phyloP scores from a whole-genome alignment of 2,113 vertebrate species.

The Plecturocebus donacophilus region DNA sequence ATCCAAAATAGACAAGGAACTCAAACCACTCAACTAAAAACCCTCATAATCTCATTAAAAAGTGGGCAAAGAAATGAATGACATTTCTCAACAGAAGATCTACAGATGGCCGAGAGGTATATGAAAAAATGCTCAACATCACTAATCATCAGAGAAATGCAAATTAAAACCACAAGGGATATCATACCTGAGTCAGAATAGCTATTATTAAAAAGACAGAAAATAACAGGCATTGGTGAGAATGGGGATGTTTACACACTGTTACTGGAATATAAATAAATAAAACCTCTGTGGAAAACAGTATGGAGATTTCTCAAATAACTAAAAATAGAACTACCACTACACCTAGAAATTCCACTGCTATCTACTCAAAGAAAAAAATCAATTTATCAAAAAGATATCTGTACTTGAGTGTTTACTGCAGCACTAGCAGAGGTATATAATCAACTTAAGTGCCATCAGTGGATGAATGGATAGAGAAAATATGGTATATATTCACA shows the following conservation, averaged over 20 bases:
- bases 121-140: background rate
- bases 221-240: background rate
- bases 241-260: background rate
- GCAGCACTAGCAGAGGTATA: background rate
- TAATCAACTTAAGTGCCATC: background rate
- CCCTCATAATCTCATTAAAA: background rate
- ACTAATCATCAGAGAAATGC: background rate
- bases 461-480: background rate
- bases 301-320: background rate
- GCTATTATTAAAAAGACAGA: background rate
- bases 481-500: background rate
- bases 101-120: background rate
- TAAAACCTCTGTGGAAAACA: background rate
- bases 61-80: background rate
- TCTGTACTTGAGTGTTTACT: background rate
- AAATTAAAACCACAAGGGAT: background rate
- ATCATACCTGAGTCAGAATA: background rate
- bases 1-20: background rate
- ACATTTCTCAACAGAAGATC: background rate
- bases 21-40: background rate
- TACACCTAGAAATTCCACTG: background rate
- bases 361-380: background rate
- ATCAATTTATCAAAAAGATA: background rate
- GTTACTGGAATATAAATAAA: background rate
- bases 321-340: background rate